Conservation (phyloP, 2,888 invertebrate species). For the Drosophila histrio region DNA sequence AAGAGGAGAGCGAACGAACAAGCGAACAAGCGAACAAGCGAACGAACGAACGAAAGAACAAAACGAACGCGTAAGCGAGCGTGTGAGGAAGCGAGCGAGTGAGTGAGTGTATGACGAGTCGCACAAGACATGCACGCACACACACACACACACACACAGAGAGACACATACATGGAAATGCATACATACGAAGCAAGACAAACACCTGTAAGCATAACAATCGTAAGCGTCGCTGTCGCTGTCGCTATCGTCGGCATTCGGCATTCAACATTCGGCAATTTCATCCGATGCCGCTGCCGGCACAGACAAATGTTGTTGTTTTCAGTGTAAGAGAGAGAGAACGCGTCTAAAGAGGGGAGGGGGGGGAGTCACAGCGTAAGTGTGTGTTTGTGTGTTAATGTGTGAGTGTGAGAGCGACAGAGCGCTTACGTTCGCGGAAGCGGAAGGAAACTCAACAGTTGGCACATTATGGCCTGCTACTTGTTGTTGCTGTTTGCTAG, state of each 20-base stretch:
- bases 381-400: slow-evolving; percentile 2
- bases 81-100: slow-evolving; percentile 4
- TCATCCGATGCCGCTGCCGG: slow-evolving; percentile 35
- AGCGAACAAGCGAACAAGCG: slow-evolving; percentile 8
- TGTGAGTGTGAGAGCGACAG: slow-evolving; percentile 12
- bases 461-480: slow-evolving; percentile 68
- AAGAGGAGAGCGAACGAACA: not conserved
- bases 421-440: slow-evolving; percentile 44
- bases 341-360: not conserved
- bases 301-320: slow-evolving; percentile 20
- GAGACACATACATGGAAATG: not conserved
- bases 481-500: slow-evolving; percentile 38
- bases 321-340: slow-evolving; percentile 1
- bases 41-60: not conserved
- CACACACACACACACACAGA: not conserved
- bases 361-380: not conserved
- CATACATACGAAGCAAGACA: slow-evolving; percentile 30
- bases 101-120: not conserved
- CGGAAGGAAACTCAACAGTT: slow-evolving; percentile 82
- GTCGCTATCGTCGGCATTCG: slow-evolving; percentile 15
- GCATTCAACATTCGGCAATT: slow-evolving; percentile 2
- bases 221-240: not conserved
- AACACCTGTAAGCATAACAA: slow-evolving; percentile 73
- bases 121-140: not conserved
- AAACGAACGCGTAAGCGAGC: not conserved